Conservation (phyloP, 2,113 vertebrate species). For the Antennarius striatus region DNA sequence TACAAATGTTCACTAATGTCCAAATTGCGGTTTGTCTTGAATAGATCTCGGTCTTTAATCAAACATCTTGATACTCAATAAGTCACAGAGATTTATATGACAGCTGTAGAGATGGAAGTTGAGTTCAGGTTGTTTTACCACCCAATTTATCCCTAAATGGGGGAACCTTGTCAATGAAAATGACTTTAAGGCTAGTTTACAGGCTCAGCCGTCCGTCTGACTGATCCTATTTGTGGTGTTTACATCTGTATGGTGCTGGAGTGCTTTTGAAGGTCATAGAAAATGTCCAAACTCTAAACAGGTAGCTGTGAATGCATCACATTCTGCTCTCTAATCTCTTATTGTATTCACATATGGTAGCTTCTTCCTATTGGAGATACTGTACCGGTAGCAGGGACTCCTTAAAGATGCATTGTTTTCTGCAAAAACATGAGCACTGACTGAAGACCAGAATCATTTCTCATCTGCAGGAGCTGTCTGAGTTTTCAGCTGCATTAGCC, state of each 20-base stretch:
- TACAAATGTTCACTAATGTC: too few relatives aligned
- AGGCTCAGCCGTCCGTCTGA: not conserved
- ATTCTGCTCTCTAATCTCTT: not conserved
- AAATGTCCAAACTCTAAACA: conserved; percentile 4
- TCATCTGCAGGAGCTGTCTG: too few relatives aligned
- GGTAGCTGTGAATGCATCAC: conserved; percentile 18
- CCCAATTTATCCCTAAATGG: conserved; percentile 14
- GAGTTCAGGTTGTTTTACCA: conserved; percentile 43
- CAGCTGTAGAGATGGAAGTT: conserved; percentile 17
- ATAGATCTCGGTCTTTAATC: too few relatives aligned
- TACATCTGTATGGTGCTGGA: conserved; percentile 3
- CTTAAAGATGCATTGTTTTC: too few relatives aligned
- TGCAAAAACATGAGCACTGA: too few relatives aligned
- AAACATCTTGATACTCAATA: not conserved
- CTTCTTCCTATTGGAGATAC: too few relatives aligned
- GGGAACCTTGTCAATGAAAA: conserved; percentile 23
- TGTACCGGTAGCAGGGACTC: too few relatives aligned
- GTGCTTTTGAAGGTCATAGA: conserved; percentile 18
- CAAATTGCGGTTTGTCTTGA: too few relatives aligned
- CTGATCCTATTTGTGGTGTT: not conserved
- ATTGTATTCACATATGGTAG: not conserved
- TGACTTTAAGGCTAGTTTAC: conserved; percentile 13
- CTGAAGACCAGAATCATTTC: too few relatives aligned
- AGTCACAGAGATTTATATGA: conserved; percentile 17
- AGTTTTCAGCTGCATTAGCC: too few relatives aligned